These are phyloP conservation scores for Ecliptopera silaceata DNA, from an alignment of 2,888 invertebrate species.

Conservation along the genomic window DNA sequence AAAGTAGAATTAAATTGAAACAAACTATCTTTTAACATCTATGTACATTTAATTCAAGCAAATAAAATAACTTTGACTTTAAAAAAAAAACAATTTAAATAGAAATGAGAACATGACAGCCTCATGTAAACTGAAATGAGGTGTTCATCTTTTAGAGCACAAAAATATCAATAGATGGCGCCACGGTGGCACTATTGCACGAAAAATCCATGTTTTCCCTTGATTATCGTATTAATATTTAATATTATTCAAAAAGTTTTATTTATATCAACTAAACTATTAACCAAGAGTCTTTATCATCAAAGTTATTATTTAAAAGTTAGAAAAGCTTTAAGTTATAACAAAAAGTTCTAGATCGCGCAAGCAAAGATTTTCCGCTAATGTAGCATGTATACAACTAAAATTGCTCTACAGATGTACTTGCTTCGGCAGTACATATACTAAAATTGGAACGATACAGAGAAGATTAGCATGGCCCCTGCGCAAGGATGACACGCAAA, in stretches of 20 bases:
- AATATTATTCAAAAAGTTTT: background rate
- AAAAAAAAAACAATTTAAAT: no score
- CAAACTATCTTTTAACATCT: no score
- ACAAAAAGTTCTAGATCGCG: slow-evolving; percentile 35
- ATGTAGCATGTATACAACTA: slow-evolving; percentile 22
- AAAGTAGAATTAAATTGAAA: no score
- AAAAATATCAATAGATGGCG: background rate
- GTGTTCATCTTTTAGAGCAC: no score
- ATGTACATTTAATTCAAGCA: no score
- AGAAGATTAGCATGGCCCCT: slow-evolving; percentile 53
- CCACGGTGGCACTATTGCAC: background rate
- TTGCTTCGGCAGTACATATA: slow-evolving; percentile 61
- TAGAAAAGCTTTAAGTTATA: background rate
- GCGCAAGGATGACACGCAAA: slow-evolving; percentile 65
- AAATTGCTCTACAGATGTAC: slow-evolving; percentile 14
- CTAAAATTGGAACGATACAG: slow-evolving; percentile 62
- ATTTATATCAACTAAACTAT: background rate
- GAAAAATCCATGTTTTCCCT: background rate
- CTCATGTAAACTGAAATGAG: no score
- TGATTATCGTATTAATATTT: background rate
- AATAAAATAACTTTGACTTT: no score
- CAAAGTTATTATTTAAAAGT: background rate
- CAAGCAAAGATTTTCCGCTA: slow-evolving; percentile 19
- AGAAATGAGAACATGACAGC: no score
- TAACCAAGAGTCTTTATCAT: background rate